Evolutionary conservation across 1,140 invertebrate species (phyloP).

Genomic region (Nasonia vitripennis): DNA sequence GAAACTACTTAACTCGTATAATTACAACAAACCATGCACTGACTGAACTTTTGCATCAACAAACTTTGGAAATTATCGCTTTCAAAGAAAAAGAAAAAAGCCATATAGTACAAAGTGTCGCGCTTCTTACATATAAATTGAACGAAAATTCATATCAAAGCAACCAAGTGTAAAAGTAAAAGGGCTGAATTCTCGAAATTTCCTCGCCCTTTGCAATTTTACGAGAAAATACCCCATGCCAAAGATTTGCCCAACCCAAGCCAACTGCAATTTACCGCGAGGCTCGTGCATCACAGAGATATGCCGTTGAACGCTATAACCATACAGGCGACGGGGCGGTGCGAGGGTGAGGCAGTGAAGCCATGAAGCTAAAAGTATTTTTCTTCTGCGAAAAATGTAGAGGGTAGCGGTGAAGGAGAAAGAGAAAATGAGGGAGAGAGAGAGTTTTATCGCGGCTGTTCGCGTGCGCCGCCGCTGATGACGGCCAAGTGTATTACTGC

Average conservation of each 20-base stretch:
- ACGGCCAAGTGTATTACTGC: no score
- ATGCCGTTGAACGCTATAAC: no score
- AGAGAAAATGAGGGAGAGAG: background rate
- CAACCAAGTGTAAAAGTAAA: no score
- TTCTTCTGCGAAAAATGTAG: constrained; percentile 9
- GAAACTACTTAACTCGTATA: no score
- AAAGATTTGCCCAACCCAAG: background rate
- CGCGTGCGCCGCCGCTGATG: background rate
- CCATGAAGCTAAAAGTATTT: background rate
- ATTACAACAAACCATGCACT: no score
- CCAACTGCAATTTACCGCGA: background rate
- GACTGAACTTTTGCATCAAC: no score
- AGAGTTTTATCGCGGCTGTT: background rate
- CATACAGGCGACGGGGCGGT: background rate
- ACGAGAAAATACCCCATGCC: background rate
- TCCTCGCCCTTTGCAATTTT: background rate
- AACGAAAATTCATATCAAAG: no score
- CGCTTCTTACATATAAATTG: no score
- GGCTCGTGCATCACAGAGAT: no score
- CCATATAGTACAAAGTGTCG: no score
- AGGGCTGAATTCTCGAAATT: background rate
- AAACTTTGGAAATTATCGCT: no score
- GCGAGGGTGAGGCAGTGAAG: background rate
- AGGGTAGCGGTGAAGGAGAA: background rate
- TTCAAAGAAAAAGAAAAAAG: no score